phyloP scores from a whole-genome alignment of 2,797 vertebrate genomes.

The Arrhamphus sclerolepis region DNA sequence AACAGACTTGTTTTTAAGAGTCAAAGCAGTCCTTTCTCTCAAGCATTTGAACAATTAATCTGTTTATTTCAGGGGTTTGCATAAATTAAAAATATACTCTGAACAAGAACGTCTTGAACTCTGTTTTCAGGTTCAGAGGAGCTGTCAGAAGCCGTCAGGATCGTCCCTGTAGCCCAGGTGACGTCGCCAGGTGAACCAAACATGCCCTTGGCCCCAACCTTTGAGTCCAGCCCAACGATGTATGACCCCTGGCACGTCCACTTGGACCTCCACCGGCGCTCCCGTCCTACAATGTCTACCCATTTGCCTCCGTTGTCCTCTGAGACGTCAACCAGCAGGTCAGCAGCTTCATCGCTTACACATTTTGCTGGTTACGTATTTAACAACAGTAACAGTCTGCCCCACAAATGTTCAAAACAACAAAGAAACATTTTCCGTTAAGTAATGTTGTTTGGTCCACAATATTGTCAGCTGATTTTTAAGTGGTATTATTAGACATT shows the following conservation, averaged over 20 bases:
- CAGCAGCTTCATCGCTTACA: not conserved
- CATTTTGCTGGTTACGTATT: too few relatives aligned
- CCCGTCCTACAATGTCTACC: not conserved
- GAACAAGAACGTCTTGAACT: too few relatives aligned
- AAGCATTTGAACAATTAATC: too few relatives aligned
- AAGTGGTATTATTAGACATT: too few relatives aligned
- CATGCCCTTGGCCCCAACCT: not conserved
- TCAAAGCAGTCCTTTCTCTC: too few relatives aligned
- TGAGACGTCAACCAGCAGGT: slow-evolving; percentile 3
- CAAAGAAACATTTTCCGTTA: not conserved
- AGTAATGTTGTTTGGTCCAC: too few relatives aligned
- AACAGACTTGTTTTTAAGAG: too few relatives aligned
- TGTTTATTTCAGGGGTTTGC: too few relatives aligned
- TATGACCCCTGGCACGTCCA: slow-evolving; percentile 78
- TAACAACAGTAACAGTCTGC: too few relatives aligned
- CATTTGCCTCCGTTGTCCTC: not conserved
- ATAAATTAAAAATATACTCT: too few relatives aligned
- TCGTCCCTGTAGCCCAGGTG: slow-evolving; percentile 72
- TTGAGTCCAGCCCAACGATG: slow-evolving; percentile 12
- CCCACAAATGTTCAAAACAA: not conserved
- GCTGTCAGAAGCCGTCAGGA: slow-evolving; percentile 40
- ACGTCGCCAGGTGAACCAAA: slow-evolving; percentile 15
- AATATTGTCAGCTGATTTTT: too few relatives aligned
- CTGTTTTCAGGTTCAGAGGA: too few relatives aligned
- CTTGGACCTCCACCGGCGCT: slow-evolving; percentile 76